Evolutionary conservation across 1,140 invertebrate genomes (phyloP).

Genomic region (Tetramorium simillimum): DNA sequence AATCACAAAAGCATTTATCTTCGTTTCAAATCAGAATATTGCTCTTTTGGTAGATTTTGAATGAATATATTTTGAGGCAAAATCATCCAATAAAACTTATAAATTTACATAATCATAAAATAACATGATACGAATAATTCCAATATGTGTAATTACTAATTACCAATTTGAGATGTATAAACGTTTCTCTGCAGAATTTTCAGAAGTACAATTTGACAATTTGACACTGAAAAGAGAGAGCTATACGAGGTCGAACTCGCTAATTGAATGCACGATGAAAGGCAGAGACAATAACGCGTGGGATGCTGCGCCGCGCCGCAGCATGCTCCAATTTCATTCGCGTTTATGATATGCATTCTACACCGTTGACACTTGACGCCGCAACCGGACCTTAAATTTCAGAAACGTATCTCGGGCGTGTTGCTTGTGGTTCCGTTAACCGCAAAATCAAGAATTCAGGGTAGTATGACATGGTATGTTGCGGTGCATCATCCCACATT

Average conservation of each 20-base stretch:
- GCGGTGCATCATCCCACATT: background rate
- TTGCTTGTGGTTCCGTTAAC: background rate
- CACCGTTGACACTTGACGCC: conserved; percentile 46
- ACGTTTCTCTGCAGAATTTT: background rate
- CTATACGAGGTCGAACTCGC: background rate
- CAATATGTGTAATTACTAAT: background rate
- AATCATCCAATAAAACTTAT: background rate
- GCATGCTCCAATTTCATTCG: conserved; percentile 36
- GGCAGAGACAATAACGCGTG: background rate
- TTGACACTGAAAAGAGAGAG: background rate
- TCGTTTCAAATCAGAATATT: background rate
- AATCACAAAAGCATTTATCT: background rate
- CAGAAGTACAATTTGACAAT: conserved; percentile 1
- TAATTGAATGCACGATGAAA: background rate
- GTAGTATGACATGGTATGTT: conserved; percentile 18
- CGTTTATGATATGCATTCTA: conserved; percentile 31
- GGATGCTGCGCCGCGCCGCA: conserved; percentile 1
- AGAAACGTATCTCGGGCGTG: conserved; percentile 27
- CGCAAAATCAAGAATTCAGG: conserved; percentile 36
- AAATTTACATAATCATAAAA: background rate
- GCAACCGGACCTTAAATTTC: conserved; percentile 50
- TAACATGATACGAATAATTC: background rate
- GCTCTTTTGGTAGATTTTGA: too few relatives aligned
- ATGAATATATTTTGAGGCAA: background rate
- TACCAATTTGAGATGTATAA: background rate